Evolutionary conservation across 2,797 vertebrate species (phyloP), one percentile per base, ranked within the genome.

Genomic region (Champsocephalus esox): DNA sequence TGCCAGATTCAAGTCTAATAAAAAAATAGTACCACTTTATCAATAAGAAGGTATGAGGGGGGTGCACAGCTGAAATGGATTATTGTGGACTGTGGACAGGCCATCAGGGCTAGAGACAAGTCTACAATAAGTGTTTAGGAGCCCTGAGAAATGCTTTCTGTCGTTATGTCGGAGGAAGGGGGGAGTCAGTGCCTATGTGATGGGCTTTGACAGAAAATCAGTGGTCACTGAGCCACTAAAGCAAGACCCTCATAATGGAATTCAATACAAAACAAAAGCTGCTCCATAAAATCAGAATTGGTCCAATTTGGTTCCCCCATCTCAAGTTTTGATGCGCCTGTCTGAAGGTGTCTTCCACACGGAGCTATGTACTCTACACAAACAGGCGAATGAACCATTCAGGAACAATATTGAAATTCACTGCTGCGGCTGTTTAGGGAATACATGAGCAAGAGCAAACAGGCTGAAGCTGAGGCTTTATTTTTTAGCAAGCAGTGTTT

Each of bases 121-220:
- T 95, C 92, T 91, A 88, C 64, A 67, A 92, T 86, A 78, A 94
- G 92, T 94, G 90, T 95, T 96, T 96, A 96, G 96, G 96, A 95
- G 94, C 93, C 94, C 94, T 91, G 95, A 95, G 95, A 96, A 96
- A 95, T 94, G 93, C 94, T 91, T 80, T 95, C 92, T 94, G 94
- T 92, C 81, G 79, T 95, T 96, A 95, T 95, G 94, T 94, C 84
- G 88, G 87, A 87, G 80, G 89, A 38, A 90, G 89, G 84, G 77
- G 73, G 87, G 87, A 81, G 88, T 52, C 5, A 14, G 21, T 48
- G 77, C 68, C 92, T 91, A 95, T 93, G 92, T 95, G 94, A 96
- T 95, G 94, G 92, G 89, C 93, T 91, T 91, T 96, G 96, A 95
- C 96, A 97, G 96, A 96, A 97, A 97, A 97, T 97, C 96, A 95